Percentiles rank a stretch among this genome's conserved stretches.
phyloP scores from a whole-genome alignment of 2,797 vertebrate species.

The Chelon labrosus region DNA sequence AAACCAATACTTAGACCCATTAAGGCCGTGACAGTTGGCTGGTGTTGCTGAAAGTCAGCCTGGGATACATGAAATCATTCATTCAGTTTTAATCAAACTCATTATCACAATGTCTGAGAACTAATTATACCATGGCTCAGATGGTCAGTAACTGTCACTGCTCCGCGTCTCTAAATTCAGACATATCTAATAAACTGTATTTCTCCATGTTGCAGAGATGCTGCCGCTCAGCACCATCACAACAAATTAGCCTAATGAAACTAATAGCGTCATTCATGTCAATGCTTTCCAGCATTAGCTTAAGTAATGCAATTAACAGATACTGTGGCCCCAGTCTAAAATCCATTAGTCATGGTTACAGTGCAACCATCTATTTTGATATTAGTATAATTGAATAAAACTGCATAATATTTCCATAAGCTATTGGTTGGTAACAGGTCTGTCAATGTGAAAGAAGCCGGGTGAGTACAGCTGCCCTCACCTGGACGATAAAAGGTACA shows the following conservation, averaged over 20 bases:
- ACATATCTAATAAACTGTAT: constrained; percentile 13
- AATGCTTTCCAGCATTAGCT: constrained; percentile 51
- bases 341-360: constrained; percentile 51
- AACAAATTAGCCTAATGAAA: constrained; percentile 42
- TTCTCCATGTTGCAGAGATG: constrained; percentile 25
- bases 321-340: constrained; percentile 43
- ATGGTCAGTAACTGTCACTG: neutral
- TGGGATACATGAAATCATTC: neutral
- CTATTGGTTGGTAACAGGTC: constrained; percentile 13
- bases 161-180: constrained; percentile 12
- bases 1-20: too few relatives aligned
- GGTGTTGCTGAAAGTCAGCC: neutral
- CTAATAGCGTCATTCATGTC: constrained; percentile 55
- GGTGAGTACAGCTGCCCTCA: neutral
- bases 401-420: constrained; percentile 28
- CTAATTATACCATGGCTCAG: neutral
- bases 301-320: constrained; percentile 58
- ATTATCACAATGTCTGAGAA: neutral
- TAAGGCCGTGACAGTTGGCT: neutral
- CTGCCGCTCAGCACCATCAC: constrained; percentile 15
- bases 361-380: constrained; percentile 50
- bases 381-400: constrained; percentile 48
- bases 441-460: neutral
- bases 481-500: neutral
- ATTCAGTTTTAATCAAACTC: neutral